Evolutionary conservation across 2,797 vertebrate genomes (phyloP).

Genomic region (Anableps anableps): DNA sequence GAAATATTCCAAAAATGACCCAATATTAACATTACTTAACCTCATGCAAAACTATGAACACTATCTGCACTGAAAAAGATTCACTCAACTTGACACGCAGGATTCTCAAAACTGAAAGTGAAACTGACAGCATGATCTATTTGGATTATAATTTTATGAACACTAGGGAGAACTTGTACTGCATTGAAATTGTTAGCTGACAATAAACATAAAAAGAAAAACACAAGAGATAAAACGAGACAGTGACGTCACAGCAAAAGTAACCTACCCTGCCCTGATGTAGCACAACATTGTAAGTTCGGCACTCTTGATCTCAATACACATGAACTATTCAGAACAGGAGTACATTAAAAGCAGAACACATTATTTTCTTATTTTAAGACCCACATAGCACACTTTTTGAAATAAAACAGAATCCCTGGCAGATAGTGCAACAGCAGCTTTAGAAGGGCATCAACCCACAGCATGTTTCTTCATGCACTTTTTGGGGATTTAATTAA

Average conservation of each 20-base stretch:
- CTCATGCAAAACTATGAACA: neutral
- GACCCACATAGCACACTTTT: neutral
- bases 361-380: neutral
- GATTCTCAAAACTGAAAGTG: no score
- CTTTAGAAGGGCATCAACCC: neutral
- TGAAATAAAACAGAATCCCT: neutral
- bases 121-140: no score
- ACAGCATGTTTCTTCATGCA: neutral
- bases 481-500: no score
- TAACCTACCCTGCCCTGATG: no score
- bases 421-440: neutral
- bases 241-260: no score
- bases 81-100: no score
- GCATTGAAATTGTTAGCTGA: no score
- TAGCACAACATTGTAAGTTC: neutral
- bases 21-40: neutral
- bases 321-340: neutral
- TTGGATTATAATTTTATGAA: no score
- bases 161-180: no score
- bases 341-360: neutral
- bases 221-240: no score
- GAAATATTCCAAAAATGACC: neutral
- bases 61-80: no score
- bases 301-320: neutral
- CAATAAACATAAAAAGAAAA: no score